phyloP scores from a whole-genome alignment of 2,113 vertebrate genomes.

The Aspidoscelis tigris region DNA sequence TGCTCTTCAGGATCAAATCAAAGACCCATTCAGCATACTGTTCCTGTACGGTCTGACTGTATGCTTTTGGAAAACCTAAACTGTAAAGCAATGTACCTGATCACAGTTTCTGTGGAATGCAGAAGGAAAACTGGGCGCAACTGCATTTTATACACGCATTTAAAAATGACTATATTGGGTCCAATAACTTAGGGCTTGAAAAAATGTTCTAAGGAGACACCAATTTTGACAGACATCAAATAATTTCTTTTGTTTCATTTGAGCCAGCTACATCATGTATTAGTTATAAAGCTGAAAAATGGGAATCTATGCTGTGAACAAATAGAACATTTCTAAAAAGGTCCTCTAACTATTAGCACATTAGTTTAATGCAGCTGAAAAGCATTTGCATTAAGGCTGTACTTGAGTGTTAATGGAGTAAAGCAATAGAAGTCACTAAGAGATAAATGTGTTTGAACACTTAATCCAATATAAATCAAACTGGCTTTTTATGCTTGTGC shows the following conservation, averaged over 20 bases:
- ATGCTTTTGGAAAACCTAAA: conserved; percentile 11
- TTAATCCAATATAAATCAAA: conserved; percentile 1
- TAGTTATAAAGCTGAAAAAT: not conserved
- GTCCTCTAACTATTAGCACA: not conserved
- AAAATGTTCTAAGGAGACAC: not conserved
- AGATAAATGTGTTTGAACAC: not conserved
- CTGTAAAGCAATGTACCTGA: conserved; percentile 32
- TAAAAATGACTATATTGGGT: not conserved
- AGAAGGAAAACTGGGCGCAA: not conserved
- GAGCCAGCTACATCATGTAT: not conserved
- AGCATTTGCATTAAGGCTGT: not conserved
- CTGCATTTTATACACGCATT: not conserved
- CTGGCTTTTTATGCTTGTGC: not conserved
- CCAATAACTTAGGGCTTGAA: conserved; percentile 46
- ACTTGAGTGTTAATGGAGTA: not conserved
- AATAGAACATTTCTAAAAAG: not conserved
- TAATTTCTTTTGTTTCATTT: not conserved
- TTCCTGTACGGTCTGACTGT: not conserved
- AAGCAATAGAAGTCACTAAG: conserved; percentile 8
- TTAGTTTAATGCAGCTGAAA: not conserved
- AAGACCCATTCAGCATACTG: not conserved
- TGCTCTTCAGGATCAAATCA: not conserved
- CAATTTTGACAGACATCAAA: conserved; percentile 1
- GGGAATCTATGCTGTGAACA: not conserved
- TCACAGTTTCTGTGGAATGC: conserved; percentile 4